These are phyloP conservation scores for Osmerus eperlanus DNA, from an alignment of 2,113 vertebrate genomes.

Conservation along the genomic window DNA sequence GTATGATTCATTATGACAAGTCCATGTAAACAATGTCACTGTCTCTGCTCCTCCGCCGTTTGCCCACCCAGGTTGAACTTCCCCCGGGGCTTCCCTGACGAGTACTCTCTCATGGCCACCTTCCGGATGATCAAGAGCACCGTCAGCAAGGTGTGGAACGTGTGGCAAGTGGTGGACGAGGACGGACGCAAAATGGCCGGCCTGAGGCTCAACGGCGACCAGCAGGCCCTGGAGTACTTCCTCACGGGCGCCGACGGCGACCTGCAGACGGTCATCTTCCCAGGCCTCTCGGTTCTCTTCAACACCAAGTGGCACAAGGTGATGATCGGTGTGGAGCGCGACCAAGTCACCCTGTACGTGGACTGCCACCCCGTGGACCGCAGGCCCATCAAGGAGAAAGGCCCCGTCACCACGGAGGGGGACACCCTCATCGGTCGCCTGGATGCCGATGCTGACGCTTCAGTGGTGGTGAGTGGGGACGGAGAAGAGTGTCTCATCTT, in stretches of 20 bases:
- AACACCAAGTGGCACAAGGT: conserved; percentile 83
- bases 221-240: conserved; percentile 78
- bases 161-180: conserved; percentile 79
- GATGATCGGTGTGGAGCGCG: conserved; percentile 76
- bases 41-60: not conserved
- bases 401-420: conserved; percentile 74
- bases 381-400: conserved; percentile 76
- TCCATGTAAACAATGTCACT: no score
- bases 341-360: conserved; percentile 74
- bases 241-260: conserved; percentile 71
- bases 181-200: conserved; percentile 73
- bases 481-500: not conserved
- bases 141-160: conserved; percentile 77
- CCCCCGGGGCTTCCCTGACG: conserved; percentile 76
- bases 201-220: conserved; percentile 74
- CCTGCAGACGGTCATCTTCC: conserved; percentile 75
- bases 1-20: no score
- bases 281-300: conserved; percentile 75
- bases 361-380: conserved; percentile 77
- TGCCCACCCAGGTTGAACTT: conserved; percentile 68
- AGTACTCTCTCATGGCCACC: conserved; percentile 79
- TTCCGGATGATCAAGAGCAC: conserved; percentile 81
- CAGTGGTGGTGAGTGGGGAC: conserved; percentile 72
- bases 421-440: conserved; percentile 77
- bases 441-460: conserved; percentile 69